These are phyloP conservation scores for Sebastes itinus DNA, from an alignment of 2,797 vertebrate species.

Conservation along the genomic window DNA sequence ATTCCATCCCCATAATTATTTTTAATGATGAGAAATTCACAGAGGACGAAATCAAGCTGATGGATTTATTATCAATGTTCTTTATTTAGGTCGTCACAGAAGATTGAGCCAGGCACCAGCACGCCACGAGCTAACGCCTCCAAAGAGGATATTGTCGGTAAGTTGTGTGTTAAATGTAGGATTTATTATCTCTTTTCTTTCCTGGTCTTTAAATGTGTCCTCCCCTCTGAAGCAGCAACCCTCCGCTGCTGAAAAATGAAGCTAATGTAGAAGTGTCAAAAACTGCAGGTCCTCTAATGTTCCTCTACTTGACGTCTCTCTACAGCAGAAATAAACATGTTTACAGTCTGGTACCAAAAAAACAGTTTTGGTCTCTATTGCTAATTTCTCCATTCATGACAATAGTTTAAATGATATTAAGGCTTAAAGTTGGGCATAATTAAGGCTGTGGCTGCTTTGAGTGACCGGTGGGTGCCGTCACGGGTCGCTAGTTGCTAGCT, in stretches of 20 bases:
- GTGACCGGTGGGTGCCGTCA: too few species aligned
- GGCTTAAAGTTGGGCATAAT: background rate
- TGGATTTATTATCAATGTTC: background rate
- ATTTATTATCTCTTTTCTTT: background rate
- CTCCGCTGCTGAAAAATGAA: background rate
- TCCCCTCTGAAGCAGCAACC: background rate
- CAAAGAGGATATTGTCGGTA: slow-evolving; percentile 95
- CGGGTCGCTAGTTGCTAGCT: background rate
- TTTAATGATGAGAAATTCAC: background rate
- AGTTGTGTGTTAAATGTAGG: slow-evolving; percentile 32
- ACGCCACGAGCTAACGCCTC: slow-evolving; percentile 93
- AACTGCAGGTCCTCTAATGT: too few species aligned
- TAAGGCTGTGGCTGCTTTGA: too few species aligned
- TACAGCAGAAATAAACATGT: too few species aligned
- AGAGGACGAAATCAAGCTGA: background rate
- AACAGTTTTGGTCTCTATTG: too few species aligned
- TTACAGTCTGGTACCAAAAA: too few species aligned
- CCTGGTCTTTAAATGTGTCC: background rate
- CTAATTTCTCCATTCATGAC: background rate
- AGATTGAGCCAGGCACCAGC: slow-evolving; percentile 97
- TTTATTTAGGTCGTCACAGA: slow-evolving; percentile 90
- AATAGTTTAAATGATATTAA: background rate
- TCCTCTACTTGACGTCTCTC: background rate
- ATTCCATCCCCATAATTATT: background rate
- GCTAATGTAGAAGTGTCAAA: background rate